Conservation (phyloP, 1,140 invertebrate species). For the Atta texana region DNA sequence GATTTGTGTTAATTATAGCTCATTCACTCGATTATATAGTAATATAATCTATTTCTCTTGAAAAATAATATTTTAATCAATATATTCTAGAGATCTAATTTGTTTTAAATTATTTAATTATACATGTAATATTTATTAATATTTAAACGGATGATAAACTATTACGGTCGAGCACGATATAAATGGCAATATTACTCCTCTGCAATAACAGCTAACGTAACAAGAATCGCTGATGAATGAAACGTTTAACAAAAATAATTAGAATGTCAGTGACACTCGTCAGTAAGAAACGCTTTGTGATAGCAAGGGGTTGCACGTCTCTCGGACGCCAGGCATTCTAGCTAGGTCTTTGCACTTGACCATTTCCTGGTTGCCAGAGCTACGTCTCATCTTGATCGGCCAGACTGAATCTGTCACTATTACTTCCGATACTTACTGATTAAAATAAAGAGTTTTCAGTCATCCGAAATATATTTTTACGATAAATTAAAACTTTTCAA, state of each 20-base stretch:
- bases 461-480: background rate
- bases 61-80: background rate
- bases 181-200: background rate
- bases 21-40: background rate
- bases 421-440: background rate
- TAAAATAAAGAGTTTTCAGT: conserved; percentile 24
- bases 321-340: conserved; percentile 77
- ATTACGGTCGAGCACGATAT: background rate
- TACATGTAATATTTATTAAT: conserved; percentile 14
- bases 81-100: background rate
- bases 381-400: background rate
- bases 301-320: conserved; percentile 74
- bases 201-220: conserved; percentile 44
- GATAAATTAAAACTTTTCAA: background rate
- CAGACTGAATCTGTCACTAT: conserved; percentile 8
- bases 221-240: conserved; percentile 73
- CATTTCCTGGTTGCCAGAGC: conserved; percentile 75
- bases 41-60: background rate
- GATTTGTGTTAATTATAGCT: conserved; percentile 15
- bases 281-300: background rate
- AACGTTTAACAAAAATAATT: conserved; percentile 60
- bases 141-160: background rate
- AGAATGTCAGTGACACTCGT: conserved; percentile 37
- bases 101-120: conserved; percentile 9
- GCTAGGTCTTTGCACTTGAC: conserved; percentile 83